These are phyloP conservation scores for Odontomachus brunneus DNA, from an alignment of 1,140 invertebrate species.

Conservation along the genomic window DNA sequence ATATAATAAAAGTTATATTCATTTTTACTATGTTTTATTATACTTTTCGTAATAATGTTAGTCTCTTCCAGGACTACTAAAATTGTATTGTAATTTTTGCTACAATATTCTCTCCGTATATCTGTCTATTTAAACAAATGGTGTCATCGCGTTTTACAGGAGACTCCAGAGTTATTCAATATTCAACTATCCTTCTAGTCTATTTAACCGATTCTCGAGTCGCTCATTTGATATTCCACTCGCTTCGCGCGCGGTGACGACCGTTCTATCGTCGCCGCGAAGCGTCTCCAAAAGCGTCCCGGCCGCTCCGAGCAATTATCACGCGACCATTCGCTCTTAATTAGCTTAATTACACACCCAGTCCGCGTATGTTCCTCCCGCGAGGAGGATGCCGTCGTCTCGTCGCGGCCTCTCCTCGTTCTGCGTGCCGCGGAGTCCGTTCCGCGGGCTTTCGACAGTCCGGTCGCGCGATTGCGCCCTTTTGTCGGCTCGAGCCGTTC, in stretches of 20 bases:
- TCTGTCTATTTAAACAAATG: too few species aligned
- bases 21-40: too few species aligned
- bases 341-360: slow-evolving; percentile 59
- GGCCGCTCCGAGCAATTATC: slow-evolving; percentile 4
- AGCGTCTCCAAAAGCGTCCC: not conserved
- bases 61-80: too few species aligned
- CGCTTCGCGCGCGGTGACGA: not conserved
- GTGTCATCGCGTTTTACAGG: too few species aligned
- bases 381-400: not conserved
- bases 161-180: too few species aligned
- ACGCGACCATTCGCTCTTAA: slow-evolving; percentile 44
- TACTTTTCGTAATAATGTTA: too few species aligned
- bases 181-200: too few species aligned
- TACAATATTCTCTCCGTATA: too few species aligned
- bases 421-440: slow-evolving; percentile 10
- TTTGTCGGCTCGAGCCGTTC: slow-evolving; percentile 57
- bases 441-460: slow-evolving; percentile 51
- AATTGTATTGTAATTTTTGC: too few species aligned
- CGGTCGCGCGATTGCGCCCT: slow-evolving; percentile 62
- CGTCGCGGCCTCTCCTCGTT: not conserved
- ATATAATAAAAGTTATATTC: too few species aligned
- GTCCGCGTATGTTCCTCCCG: not conserved
- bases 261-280: not conserved
- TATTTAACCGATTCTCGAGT: too few species aligned
- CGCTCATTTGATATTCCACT: not conserved